Conservation (phyloP, 1,140 invertebrate species). For the Danaus melanippus region DNA sequence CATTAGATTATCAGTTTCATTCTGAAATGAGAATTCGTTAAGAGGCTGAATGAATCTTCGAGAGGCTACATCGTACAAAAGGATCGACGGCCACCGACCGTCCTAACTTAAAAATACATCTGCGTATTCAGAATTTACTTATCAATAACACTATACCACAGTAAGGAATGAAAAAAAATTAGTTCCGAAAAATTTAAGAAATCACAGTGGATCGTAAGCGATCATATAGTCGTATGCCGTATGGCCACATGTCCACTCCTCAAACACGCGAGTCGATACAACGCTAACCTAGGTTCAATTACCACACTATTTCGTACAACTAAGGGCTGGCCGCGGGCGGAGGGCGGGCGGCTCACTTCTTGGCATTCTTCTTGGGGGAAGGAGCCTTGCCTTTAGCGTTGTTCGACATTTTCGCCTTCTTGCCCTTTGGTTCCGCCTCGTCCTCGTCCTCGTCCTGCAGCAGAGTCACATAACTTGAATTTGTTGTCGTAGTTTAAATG, state of each 20-base stretch:
- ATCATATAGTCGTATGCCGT: constrained; percentile 19
- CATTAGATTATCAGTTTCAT: constrained; percentile 65
- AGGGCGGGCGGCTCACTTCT: constrained; percentile 58
- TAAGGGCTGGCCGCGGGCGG: constrained; percentile 27
- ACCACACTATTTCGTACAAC: constrained; percentile 58
- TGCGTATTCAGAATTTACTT: constrained; percentile 41
- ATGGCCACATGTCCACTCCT: constrained; percentile 37
- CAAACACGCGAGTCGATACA: constrained; percentile 50
- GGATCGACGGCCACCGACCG: constrained; percentile 59
- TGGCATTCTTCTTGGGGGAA: constrained; percentile 71
- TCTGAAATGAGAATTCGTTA: constrained; percentile 64
- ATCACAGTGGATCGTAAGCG: constrained; percentile 41
- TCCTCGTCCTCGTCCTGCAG: constrained; percentile 76
- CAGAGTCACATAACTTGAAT: not conserved
- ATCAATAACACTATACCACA: constrained; percentile 63
- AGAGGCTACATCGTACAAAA: constrained; percentile 41
- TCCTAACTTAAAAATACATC: constrained; percentile 66
- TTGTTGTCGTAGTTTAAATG: constrained; percentile 2
- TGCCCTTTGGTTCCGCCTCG: constrained; percentile 76
- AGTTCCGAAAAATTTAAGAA: constrained; percentile 46
- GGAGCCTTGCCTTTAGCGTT: constrained; percentile 74
- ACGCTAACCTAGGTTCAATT: constrained; percentile 60
- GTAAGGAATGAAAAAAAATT: constrained; percentile 65
- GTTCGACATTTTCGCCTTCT: constrained; percentile 78
- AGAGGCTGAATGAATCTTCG: constrained; percentile 44